Base-by-base conservation (phyloP, 2,113 vertebrate species). In the Empidonax alnorum region DNA sequence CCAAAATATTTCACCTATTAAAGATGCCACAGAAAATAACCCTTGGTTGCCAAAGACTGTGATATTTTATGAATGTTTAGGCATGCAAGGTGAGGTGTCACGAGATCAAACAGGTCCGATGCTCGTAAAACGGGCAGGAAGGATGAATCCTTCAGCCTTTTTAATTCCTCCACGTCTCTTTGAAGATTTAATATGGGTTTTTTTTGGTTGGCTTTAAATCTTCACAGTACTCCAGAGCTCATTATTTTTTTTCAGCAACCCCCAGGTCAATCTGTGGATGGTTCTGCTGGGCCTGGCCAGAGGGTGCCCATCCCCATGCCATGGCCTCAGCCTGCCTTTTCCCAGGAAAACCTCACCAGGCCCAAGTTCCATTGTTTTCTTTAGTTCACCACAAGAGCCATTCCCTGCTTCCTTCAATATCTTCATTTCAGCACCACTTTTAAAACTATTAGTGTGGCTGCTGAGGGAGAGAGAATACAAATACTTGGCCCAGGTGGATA, bases 71-170 rank as follows among this genome's bases (percentile, higher is more conserved):
- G 44, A 65, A 30, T 62, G 52, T 84, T 94, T 82, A 73, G 82
- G 47, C 41, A 37, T 50, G 75, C 61, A 41, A 69, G 62, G 62
- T 47, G 72, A 83, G 66, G 62, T 73, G 65, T 76, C 79, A 90
- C 71, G 59, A 91, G 75, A 87, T 89, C 82, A 94, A 94, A 92
- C 80, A 73, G 90, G 86, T 66, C 42, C 46, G 5, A 27, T 22
- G 52, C 84, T 95, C 75, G 44, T 92, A 92, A 95, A 97, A 91
- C 3, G 27, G 42, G n/a, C 75, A 84, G 72, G 68, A 85, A 80
- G 75, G 42, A 35, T 42, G 67, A 90, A 58, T 71, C 22, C 11
- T 50, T 89, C 41, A 33, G 35, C 21, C 33, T 76, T 78, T 89
- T 84, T 6, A 75, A 91, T 86, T 77, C 77, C 67, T 94, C 41